phyloP scores from a whole-genome alignment of 2,797 vertebrate genomes.

The Hoplostethus mediterraneus region DNA sequence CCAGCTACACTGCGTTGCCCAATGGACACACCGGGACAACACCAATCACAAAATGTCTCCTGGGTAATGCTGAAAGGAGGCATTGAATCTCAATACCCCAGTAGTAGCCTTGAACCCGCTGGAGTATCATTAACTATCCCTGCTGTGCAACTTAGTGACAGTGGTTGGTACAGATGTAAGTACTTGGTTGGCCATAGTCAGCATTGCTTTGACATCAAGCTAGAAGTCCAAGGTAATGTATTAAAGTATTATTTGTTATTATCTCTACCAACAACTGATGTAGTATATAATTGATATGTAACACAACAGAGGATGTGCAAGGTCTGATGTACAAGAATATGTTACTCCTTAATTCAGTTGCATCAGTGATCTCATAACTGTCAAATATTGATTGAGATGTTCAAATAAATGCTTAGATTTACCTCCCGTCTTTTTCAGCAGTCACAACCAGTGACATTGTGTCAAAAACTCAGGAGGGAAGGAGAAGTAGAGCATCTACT shows the following conservation, averaged over 20 bases:
- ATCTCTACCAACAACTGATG: neutral
- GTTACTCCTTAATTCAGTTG: neutral
- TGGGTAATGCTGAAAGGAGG: conserved; percentile 49
- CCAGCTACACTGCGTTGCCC: conserved; percentile 37
- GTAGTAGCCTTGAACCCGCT: neutral
- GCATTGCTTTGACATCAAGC: conserved; percentile 49
- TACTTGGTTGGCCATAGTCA: conserved; percentile 13
- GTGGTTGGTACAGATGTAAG: conserved; percentile 67
- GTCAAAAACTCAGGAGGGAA: accelerated
- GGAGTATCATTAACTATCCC: conserved; percentile 32
- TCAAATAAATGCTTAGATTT: neutral
- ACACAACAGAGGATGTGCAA: neutral
- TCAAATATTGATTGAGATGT: neutral
- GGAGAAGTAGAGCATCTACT: neutral
- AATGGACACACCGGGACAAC: conserved; percentile 3
- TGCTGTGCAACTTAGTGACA: conserved; percentile 20
- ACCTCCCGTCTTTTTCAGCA: conserved; percentile 5
- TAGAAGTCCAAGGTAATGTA: conserved; percentile 60
- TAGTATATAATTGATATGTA: neutral
- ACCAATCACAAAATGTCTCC: conserved; percentile 8
- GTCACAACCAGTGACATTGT: neutral
- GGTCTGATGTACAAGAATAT: conserved; percentile 29
- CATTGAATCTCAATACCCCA: neutral
- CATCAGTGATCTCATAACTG: neutral
- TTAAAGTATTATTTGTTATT: neutral